Evolutionary conservation across 2,888 invertebrate genomes (phyloP).

Genomic region (Callosobruchus maculatus): DNA sequence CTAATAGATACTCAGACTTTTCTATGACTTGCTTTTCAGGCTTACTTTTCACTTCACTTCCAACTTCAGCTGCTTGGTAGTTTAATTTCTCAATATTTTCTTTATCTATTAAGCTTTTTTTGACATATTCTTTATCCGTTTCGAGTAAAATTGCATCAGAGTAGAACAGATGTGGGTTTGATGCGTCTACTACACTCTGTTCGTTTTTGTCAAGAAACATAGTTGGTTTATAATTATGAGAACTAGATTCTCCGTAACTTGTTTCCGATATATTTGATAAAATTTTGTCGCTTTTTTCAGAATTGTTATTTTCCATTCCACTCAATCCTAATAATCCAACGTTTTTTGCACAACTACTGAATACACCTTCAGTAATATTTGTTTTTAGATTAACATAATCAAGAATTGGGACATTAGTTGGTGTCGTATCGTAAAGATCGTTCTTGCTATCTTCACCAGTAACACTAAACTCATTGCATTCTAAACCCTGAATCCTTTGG

Average conservation of each 20-base stretch:
- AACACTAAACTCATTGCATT: no score
- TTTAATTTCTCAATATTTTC: no score
- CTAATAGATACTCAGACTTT: neutral
- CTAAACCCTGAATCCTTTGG: neutral
- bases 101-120: neutral
- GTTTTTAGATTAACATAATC: neutral
- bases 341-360: neutral
- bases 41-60: neutral
- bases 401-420: neutral
- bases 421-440: neutral
- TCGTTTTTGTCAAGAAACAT: neutral
- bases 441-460: no score
- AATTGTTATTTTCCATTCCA: neutral
- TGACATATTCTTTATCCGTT: neutral
- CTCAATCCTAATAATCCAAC: neutral
- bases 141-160: neutral
- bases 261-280: neutral
- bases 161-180: neutral
- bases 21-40: neutral
- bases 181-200: neutral
- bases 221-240: neutral
- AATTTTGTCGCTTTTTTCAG: neutral
- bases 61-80: neutral
- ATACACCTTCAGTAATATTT: neutral
- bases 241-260: neutral